phyloP scores from a whole-genome alignment of 2,888 invertebrate genomes.

The Papilio protenor region DNA sequence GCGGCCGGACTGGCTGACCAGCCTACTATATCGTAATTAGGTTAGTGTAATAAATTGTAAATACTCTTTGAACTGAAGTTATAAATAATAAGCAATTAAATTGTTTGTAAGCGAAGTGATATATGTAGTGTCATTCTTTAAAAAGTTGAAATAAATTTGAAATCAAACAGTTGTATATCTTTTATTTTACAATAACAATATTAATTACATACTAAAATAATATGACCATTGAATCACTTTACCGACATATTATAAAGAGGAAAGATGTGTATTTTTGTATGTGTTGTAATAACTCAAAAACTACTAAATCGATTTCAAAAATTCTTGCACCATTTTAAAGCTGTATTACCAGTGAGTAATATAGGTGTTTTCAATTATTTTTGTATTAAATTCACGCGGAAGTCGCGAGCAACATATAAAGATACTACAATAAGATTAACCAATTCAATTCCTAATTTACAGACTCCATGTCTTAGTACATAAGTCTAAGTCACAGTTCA shows the following conservation, averaged over 20 bases:
- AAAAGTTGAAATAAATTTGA: slow-evolving; percentile 77
- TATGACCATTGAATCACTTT: not conserved
- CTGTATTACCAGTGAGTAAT: no score
- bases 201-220: not conserved
- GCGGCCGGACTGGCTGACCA: slow-evolving; percentile 76
- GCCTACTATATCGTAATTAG: slow-evolving; percentile 78
- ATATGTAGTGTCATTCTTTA: slow-evolving; percentile 70
- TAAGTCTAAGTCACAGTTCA: not conserved
- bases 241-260: no score
- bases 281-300: no score
- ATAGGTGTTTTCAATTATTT: not conserved
- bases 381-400: no score
- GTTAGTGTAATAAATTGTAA: slow-evolving; percentile 50
- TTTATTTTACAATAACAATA: slow-evolving; percentile 11
- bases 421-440: not conserved
- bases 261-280: no score
- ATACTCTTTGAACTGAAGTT: slow-evolving; percentile 72
- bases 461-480: not conserved
- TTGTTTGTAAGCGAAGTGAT: slow-evolving; percentile 74
- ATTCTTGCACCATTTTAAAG: no score
- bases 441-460: not conserved
- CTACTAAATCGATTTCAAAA: no score
- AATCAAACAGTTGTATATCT: slow-evolving; percentile 44
- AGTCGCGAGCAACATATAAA: no score
- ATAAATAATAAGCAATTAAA: slow-evolving; percentile 64